A percentile compares a stretch with the other conserved stretches of the same genome.
These are phyloP conservation scores for Dicycla oo DNA, from an alignment of 2,888 invertebrate genomes.

Conservation along the genomic window DNA sequence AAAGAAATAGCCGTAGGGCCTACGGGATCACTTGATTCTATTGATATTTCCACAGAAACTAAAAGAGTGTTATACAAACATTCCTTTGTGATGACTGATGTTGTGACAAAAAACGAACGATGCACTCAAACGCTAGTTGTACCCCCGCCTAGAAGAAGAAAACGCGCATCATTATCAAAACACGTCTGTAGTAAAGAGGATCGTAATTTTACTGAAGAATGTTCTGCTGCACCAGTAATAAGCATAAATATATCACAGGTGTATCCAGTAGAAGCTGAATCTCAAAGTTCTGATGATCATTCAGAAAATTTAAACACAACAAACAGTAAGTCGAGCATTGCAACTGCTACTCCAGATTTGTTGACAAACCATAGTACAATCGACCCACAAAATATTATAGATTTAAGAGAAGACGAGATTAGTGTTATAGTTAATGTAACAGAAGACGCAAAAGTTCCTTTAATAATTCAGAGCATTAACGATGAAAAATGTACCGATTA, in stretches of 20 bases:
- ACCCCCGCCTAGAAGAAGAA: constrained; percentile 81
- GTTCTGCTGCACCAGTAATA: constrained; percentile 85
- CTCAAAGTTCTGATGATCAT: constrained; percentile 88
- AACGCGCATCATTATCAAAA: constrained; percentile 63
- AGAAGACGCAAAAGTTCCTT: constrained; percentile 24
- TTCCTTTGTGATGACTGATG: constrained; percentile 85
- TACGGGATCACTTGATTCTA: constrained; percentile 76
- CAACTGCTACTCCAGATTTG: constrained; percentile 89
- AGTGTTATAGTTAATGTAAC: constrained; percentile 52
- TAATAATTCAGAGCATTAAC: constrained; percentile 18
- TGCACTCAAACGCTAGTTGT: constrained; percentile 80
- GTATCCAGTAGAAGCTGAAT: constrained; percentile 84
- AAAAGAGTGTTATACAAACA: constrained; percentile 75
- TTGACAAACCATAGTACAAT: constrained; percentile 90
- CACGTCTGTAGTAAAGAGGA: constrained; percentile 59
- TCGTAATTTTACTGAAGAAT: constrained; percentile 72
- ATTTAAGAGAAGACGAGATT: constrained; percentile 49
- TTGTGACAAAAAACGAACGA: constrained; percentile 72
- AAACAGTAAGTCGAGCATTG: constrained; percentile 58
- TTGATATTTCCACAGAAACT: constrained; percentile 81
- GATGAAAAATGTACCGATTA: constrained; percentile 42
- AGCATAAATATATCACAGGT: constrained; percentile 91
- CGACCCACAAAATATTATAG: constrained; percentile 61
- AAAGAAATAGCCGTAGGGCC: constrained; percentile 86
- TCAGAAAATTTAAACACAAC: constrained; percentile 69